Evolutionary conservation across 2,888 invertebrate genomes (phyloP).

Genomic region (Troides helena): DNA sequence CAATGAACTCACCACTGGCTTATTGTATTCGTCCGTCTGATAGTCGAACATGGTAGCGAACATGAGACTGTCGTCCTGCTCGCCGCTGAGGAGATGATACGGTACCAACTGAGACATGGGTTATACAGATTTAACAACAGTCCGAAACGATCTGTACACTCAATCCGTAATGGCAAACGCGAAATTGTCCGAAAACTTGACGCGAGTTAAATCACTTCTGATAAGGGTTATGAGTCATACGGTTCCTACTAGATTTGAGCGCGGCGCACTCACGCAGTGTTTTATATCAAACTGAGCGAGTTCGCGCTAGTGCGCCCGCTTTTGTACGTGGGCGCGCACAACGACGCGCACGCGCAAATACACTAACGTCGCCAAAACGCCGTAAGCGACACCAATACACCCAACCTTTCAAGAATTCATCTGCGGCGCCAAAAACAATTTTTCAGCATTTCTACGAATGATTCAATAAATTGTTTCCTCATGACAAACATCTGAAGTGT

Average conservation of each 20-base stretch:
- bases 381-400: constrained; percentile 45
- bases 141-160: constrained; percentile 58
- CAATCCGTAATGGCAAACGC: constrained; percentile 48
- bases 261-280: constrained; percentile 71
- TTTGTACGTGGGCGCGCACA: constrained; percentile 66
- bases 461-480: constrained; percentile 67
- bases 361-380: constrained; percentile 46
- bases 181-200: constrained; percentile 54
- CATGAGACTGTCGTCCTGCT: constrained; percentile 79
- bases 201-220: constrained; percentile 60
- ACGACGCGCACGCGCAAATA: constrained; percentile 70
- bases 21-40: constrained; percentile 72
- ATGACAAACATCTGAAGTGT: constrained; percentile 47
- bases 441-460: constrained; percentile 53
- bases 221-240: constrained; percentile 73
- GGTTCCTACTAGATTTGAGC: constrained; percentile 56
- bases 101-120: constrained; percentile 85
- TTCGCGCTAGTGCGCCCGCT: constrained; percentile 67
- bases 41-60: constrained; percentile 79
- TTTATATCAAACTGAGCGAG: constrained; percentile 77
- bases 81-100: constrained; percentile 70
- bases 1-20: constrained; percentile 64
- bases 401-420: constrained; percentile 66
- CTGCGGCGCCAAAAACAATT: constrained; percentile 59
- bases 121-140: constrained; percentile 56